Percentiles rank a stretch among this genome's conserved stretches.
Conservation (phyloP, 2,888 invertebrate species). For the Tillus elongatus region DNA sequence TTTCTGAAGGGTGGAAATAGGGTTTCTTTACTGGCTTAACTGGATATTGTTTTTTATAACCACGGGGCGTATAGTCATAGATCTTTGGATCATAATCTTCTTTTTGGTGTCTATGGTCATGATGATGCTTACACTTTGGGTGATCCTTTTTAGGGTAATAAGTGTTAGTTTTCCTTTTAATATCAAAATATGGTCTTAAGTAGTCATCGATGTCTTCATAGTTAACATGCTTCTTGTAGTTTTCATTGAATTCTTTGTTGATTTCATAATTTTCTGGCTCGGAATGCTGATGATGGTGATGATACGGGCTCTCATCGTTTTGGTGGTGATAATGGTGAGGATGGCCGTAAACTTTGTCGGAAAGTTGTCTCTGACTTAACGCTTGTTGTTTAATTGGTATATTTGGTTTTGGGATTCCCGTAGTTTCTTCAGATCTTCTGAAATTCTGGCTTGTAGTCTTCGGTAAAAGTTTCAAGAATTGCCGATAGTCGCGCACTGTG, state of each 20-base stretch:
- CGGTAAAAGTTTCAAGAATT: too few relatives aligned
- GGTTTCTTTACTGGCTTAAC: too few relatives aligned
- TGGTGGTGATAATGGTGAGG: conserved; percentile 5
- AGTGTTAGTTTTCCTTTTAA: conserved; percentile 1
- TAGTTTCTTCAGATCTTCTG: conserved; percentile 11
- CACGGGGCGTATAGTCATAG: too few relatives aligned
- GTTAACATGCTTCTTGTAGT: background rate
- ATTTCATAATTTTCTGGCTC: conserved; percentile 6
- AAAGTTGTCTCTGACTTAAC: conserved; percentile 5
- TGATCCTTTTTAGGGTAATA: too few relatives aligned
- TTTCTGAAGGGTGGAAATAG: too few relatives aligned
- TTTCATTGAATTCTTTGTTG: conserved; percentile 4
- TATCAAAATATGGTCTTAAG: background rate
- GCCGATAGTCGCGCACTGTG: too few relatives aligned
- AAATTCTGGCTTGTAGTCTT: too few relatives aligned
- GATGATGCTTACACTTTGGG: too few relatives aligned
- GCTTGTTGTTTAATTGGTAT: conserved; percentile 2
- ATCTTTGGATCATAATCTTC: too few relatives aligned
- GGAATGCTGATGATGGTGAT: conserved; percentile 9
- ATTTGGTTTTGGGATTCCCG: conserved; percentile 7
- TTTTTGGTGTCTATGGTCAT: too few relatives aligned
- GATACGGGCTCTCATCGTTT: conserved; percentile 3
- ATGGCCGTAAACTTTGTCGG: conserved; percentile 5
- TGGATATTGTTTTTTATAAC: too few relatives aligned
- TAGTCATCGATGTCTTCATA: background rate